Evolutionary conservation across 2,888 invertebrate genomes (phyloP), one percentile per base, ranked within the genome.

Genomic region (Campoplex nolae): DNA sequence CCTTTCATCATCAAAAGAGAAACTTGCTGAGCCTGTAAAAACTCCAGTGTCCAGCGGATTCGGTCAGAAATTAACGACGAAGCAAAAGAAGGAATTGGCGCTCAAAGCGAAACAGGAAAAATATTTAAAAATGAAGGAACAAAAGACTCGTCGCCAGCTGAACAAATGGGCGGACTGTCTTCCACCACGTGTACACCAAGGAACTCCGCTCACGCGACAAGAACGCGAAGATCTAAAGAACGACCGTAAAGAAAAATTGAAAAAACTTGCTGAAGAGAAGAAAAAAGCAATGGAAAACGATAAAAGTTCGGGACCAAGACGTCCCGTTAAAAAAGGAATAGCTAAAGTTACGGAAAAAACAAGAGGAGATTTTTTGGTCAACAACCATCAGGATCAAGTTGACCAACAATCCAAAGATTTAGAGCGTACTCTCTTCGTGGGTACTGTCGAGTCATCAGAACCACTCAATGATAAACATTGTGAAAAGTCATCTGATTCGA

Each of bases 341-440:
- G 95, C 95, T 0, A 96, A 96, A 92, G 89, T 96, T 9, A 95
- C 96, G 0, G 89, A 93, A 35, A 94, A 95, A 48, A 96, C 96
- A 89, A 95, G 96, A 48, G 96, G 96, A 0, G 96, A 95, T 58
- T 96, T 96, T 90, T 93, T 96, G 4, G 88, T 91, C 9, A 74
- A 83, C 18, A 45, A 83, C 18, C 35, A 65, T 16, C 35, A 75
- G 9, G 74, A 88, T 42, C 76, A 32, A 48, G 45, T 23, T n/a
- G 8, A 18, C 42, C 68, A 42, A 56, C 79, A 42, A 68, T 18
- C 70, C 28, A 38, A 68, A 16, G 79, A 83, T 58, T 4, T 6
- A 9, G 83, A 83, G 11, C 13, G 38, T 4, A 11, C 38, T 35
- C 23, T 51, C 16, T 45, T 54, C 13, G 71, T 23, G 23, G 23